Evolutionary conservation across 2,113 vertebrate genomes (phyloP), one percentile per base, ranked within the genome.

Genomic region (Coturnix japonica): DNA sequence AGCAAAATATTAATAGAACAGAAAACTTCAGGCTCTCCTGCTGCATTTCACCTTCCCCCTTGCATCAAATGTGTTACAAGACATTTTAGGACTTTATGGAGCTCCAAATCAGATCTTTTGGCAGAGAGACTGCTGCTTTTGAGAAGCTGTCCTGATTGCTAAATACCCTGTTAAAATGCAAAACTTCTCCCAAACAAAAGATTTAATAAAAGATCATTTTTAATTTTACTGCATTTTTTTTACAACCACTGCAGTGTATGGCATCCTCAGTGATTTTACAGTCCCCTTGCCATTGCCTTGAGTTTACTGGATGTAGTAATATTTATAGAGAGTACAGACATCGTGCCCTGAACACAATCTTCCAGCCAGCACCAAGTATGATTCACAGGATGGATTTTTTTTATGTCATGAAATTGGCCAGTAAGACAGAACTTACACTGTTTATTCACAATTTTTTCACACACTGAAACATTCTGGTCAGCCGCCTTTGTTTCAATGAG

Each of bases 301-400:
- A 82, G 90, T 95, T 96, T 96, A 96, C 46, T 96, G 87, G 75
- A 61, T 43, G 2, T 81, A 66, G 64, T 65, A 86, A 91, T 95
- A 94, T 85, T 95, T 96, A 92, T 84, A 63, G 91, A 81, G 20
- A 91, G 63, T 30, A 33, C 69, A 94, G 78, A 59, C 66, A 35
- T 21, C 46, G n/a, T 85, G 89, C 89, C 92, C 53, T 65, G 63
- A 86, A 43, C 39, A n/a, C 9, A 61, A 33, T 74, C 81, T 82
- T 56, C 63, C 71, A 23, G 0, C 54, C 56, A 75, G 85, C 93
- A 84, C 90, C 87, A 22, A 74, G 47, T 46, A 71, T 95, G 80
- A 96, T 87, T 97, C 87, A 91, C 72, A 85, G 75, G 57, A 88
- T 82, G 0, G 1, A 69, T 46, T 86, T 76, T 79, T 72, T 94